Evolutionary conservation across 2,797 vertebrate genomes (phyloP), one percentile per base, ranked within the genome.

Genomic region (Oreortyx pictus): DNA sequence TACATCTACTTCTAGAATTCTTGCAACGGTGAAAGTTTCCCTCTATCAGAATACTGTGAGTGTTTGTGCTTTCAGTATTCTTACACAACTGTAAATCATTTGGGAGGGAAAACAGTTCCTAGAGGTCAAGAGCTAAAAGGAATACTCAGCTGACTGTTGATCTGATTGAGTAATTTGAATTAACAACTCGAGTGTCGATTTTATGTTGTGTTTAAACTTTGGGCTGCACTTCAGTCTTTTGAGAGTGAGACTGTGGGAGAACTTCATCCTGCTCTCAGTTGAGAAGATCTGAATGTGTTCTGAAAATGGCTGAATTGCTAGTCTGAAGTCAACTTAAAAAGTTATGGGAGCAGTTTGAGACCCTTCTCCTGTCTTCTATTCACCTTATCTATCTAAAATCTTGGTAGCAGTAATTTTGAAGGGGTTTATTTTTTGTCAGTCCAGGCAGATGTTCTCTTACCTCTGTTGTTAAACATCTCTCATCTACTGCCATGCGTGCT

Each of bases 21-120:
- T 44, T 41, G 35, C 0, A 0, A 67, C 25, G 37, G 31, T 33
- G 71, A 68, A 19, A 2, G 3, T 20, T 33, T 27, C 7, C 5
- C 17, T 57, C 5, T 68, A 2, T 16, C 2, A 6, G 49, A 90
- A n/a, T 67, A 57, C 3, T 71, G 4, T 44, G 14, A 85, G 37
- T 49, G 11, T 66, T 41, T 82, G 6, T 73, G 52, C 15, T 12
- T 73, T 71, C 31, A 29, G 12, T 41, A 41, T 9, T 37, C 9
- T 79, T 33, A 27, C 14, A 59, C 39, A 17, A n/a, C 31, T 89
- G 33, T 76, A 84, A 86, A 59, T 12, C 7, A n/a, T 3, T 1
- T 31, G 41, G 18, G 5, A 39, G 11, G 27, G 7, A 24, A 7
- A 79, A 8, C 57, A 46, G 31, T 88, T 75, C 49, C 17, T 54